Conservation (phyloP, 1,140 invertebrate species). For the Drosophila parabipectinata region DNA sequence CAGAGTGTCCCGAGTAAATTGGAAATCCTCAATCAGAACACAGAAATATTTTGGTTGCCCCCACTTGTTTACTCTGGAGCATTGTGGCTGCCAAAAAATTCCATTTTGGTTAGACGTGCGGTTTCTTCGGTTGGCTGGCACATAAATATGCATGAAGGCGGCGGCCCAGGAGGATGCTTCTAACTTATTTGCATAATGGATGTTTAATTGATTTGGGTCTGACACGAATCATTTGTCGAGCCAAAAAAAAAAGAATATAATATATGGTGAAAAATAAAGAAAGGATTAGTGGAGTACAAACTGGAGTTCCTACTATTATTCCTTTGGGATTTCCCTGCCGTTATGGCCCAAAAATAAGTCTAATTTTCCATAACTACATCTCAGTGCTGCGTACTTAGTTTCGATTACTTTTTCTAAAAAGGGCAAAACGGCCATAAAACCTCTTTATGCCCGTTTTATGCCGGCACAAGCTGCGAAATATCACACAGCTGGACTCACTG, state of each 20-base stretch:
- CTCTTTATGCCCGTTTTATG: conserved; percentile 38
- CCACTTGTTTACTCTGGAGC: conserved; percentile 30
- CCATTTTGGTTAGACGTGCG: conserved; percentile 41
- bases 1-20: conserved; percentile 26
- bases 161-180: conserved; percentile 5
- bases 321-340: background rate
- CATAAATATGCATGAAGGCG: conserved; percentile 41
- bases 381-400: conserved; percentile 42
- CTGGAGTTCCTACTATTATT: background rate
- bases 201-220: conserved; percentile 47
- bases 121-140: conserved; percentile 25
- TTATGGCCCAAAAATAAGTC: conserved; percentile 21
- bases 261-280: background rate
- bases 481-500: conserved; percentile 30
- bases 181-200: conserved; percentile 39
- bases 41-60: conserved; percentile 7
- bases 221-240: conserved; percentile 25
- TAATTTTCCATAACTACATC: conserved; percentile 29
- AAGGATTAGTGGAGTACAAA: background rate
- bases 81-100: conserved; percentile 45
- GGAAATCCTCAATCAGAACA: conserved; percentile 39
- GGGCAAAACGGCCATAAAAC: conserved; percentile 39
- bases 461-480: conserved; percentile 35
- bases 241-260: conserved; percentile 1
- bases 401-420: conserved; percentile 41